phyloP scores from a whole-genome alignment of 2,797 vertebrate genomes.

The Anas capensis region DNA sequence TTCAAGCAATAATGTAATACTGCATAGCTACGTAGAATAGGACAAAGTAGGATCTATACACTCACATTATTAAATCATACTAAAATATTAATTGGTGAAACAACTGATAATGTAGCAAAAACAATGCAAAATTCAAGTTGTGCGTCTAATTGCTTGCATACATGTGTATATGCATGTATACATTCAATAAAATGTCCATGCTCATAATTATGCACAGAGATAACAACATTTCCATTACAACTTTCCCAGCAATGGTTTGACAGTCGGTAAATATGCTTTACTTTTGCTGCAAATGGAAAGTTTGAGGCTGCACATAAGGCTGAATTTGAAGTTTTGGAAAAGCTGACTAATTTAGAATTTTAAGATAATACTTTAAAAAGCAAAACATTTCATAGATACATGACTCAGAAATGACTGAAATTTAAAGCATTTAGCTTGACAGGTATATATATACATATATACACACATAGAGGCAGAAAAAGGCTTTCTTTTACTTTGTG shows the following conservation, averaged over 20 bases:
- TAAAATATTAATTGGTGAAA: neutral
- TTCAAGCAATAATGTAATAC: neutral
- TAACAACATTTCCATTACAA: slow-evolving; percentile 42
- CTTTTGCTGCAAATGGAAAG: slow-evolving; percentile 1
- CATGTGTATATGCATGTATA: neutral
- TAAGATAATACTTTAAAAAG: slow-evolving; percentile 44
- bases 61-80: neutral
- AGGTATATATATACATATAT: neutral
- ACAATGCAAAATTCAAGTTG: neutral
- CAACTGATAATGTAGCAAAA: neutral
- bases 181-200: neutral
- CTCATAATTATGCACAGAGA: slow-evolving; percentile 27
- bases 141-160: neutral
- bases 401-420: slow-evolving; percentile 46
- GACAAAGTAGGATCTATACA: neutral
- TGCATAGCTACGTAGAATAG: neutral
- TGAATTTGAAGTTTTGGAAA: slow-evolving; percentile 40
- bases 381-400: neutral
- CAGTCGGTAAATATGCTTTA: neutral
- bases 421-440: slow-evolving; percentile 16
- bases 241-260: slow-evolving; percentile 2
- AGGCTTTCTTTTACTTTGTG: neutral
- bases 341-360: slow-evolving; percentile 44
- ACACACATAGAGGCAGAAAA: neutral
- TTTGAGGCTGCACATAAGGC: neutral